Percentiles rank a stretch among this genome's conserved stretches.
Conservation (phyloP, 2,797 vertebrate genomes). For the Macrochelys suwanniensis region DNA sequence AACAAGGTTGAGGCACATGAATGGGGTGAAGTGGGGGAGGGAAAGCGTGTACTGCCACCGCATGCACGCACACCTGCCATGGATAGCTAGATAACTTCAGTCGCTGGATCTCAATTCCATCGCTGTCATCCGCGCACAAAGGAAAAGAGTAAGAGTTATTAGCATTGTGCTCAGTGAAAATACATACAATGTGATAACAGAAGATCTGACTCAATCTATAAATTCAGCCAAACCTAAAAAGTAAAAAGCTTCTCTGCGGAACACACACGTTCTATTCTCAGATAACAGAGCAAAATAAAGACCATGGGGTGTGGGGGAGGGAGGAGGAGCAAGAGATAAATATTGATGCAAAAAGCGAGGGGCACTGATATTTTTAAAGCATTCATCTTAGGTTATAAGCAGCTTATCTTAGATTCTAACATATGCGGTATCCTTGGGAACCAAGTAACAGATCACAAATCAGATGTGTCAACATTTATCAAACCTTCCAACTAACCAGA, state of each 20-base stretch:
- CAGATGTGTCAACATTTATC: conserved; percentile 66
- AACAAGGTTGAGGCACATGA: background rate
- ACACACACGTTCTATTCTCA: background rate
- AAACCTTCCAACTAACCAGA: conserved; percentile 55
- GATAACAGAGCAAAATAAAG: conserved; percentile 23
- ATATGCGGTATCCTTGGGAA: conserved; percentile 76
- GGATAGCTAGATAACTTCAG: background rate
- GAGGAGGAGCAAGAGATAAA: background rate
- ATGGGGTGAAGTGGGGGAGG: background rate
- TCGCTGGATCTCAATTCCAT: accelerated
- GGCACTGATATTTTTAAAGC: conserved; percentile 25
- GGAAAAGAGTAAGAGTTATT: background rate
- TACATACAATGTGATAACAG: background rate
- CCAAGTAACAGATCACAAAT: conserved; percentile 65
- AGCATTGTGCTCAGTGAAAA: background rate
- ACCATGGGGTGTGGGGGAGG: background rate
- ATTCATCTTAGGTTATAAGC: conserved; percentile 66
- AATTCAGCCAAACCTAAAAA: background rate
- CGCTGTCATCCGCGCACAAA: background rate
- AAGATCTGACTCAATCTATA: background rate
- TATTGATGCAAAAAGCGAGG: background rate
- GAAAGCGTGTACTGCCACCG: accelerated
- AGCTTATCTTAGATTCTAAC: conserved; percentile 48
- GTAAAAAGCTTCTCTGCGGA: background rate
- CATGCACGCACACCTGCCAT: accelerated